A percentile compares a stretch with the other conserved stretches of the same genome.
phyloP scores from a whole-genome alignment of 1,140 invertebrate genomes.

The Drosophila nigrodunni region DNA sequence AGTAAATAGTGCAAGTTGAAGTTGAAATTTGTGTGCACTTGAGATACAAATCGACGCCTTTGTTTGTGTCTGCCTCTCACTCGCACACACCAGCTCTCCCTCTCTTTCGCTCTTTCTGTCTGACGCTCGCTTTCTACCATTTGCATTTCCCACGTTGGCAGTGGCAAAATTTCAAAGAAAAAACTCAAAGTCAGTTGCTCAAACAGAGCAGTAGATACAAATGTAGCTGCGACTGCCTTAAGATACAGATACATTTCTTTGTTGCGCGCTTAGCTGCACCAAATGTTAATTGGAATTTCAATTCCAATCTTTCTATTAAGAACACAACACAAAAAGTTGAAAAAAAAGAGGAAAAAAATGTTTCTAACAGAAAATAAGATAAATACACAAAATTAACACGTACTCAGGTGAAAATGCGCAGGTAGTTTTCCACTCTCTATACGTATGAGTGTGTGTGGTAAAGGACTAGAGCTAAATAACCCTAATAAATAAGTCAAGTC shows the following conservation, averaged over 20 bases:
- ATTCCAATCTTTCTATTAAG: conserved; percentile 38
- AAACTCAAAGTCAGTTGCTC: conserved; percentile 44
- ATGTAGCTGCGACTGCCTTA: conserved; percentile 2
- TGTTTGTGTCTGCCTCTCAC: conserved; percentile 66
- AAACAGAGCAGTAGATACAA: conserved; percentile 26
- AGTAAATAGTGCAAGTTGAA: conserved; percentile 27
- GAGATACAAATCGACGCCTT: conserved; percentile 64
- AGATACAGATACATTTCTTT: conserved; percentile 55
- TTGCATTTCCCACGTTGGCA: conserved; percentile 78
- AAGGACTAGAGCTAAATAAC: conserved; percentile 70
- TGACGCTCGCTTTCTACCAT: conserved; percentile 32
- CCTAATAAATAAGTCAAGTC: conserved; percentile 80
- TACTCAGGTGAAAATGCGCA: conserved; percentile 80
- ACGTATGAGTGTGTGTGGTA: conserved; percentile 28
- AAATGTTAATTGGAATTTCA: conserved; percentile 77
- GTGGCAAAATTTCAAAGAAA: conserved; percentile 40
- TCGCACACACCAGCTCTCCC: background rate
- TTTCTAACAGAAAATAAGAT: conserved; percentile 45
- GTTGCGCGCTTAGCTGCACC: conserved; percentile 11
- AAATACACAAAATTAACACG: conserved; percentile 82
- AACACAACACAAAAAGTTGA: conserved; percentile 42
- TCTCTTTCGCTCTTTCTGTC: background rate
- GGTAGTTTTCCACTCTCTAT: conserved; percentile 52
- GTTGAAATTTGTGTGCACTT: conserved; percentile 47
- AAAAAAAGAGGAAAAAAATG: conserved; percentile 45